Base-by-base conservation (phyloP, 2,797 vertebrate genomes). In the Hippopotamyrus pictus region DNA sequence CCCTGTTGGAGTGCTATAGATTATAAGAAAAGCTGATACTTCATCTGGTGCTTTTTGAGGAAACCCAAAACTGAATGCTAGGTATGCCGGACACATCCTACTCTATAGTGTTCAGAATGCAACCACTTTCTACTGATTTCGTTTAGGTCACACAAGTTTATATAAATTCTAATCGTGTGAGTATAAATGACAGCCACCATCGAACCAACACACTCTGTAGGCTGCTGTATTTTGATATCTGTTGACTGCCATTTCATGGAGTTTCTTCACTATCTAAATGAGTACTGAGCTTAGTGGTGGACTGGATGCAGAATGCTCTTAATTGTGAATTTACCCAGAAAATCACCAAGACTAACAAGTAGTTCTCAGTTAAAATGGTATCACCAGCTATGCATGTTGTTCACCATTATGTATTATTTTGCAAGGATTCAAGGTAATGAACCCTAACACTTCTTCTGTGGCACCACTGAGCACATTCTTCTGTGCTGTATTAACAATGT, bases 271-370 rank as follows among this genome's bases (percentile, higher is more conserved):
- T 41, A 51, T 89, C 8, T 88, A 88, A 14, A 19, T 89, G 79
- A 54, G 85, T 89, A 53, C 25, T 1, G 86, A 7, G 86, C 76
- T 29, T 89, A 53, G 0, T 6, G 1, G 33, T 73, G 2, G 8
- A 90, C 89, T 6, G 73, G 89, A 87, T 89, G 57, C 22, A 88
- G 82, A 3, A 90, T 46, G 5, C 89, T 89, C 22, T 88, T 90
- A 5, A 91, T 90, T 50, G 53, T 86, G 50, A 83, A 89, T 53
- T 90, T 90, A 14, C 89, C 57, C 69, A 89, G 88, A 88, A 91
- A 92, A n/a, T 89, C 88, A 89, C 12, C 79, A 46, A 88, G 86
- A 19, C 82, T 87, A 50, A 11, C 44, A 25, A 65, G 90, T n/a
- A 87, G 53, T 19, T 76, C 48, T 88, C 33, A 5, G n/a, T n/a